A percentile compares a stretch with the other conserved stretches of the same genome.
Evolutionary conservation across 1,140 invertebrate species (phyloP).

Genomic region (Panulirus ornatus): DNA sequence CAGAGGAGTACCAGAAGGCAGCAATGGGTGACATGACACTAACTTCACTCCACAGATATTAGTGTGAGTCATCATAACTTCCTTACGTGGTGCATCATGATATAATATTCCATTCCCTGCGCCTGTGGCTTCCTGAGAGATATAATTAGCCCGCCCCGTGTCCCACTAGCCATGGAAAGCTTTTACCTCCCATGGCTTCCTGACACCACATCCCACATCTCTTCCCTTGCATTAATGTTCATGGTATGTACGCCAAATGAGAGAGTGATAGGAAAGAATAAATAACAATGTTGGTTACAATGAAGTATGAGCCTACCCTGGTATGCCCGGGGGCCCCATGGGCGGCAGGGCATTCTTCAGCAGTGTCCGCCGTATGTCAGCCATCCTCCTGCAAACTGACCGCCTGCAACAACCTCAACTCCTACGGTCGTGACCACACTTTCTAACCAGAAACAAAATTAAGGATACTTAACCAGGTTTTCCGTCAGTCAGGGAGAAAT

Average conservation of each 20-base stretch:
- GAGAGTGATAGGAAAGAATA: not conserved
- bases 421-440: too few relatives aligned
- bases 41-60: too few relatives aligned
- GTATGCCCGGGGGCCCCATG: conserved; percentile 22
- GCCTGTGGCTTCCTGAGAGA: too few relatives aligned
- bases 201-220: not conserved
- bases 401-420: not conserved
- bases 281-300: not conserved
- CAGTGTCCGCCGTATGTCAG: not conserved
- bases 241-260: not conserved
- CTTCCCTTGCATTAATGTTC: not conserved
- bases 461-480: too few relatives aligned
- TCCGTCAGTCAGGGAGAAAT: too few relatives aligned
- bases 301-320: not conserved
- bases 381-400: not conserved
- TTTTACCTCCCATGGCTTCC: not conserved
- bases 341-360: conserved; percentile 35
- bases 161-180: not conserved
- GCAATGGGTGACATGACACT: too few relatives aligned
- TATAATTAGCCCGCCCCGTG: too few relatives aligned
- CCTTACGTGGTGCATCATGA: too few relatives aligned
- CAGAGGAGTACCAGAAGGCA: too few relatives aligned
- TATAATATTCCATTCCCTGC: too few relatives aligned
- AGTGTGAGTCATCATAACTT: too few relatives aligned
- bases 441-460: too few relatives aligned